A percentile compares a stretch with the other conserved stretches of the same genome.
These are phyloP conservation scores for Entomyzon cyanotis DNA, from an alignment of 2,113 vertebrate genomes.

Conservation along the genomic window DNA sequence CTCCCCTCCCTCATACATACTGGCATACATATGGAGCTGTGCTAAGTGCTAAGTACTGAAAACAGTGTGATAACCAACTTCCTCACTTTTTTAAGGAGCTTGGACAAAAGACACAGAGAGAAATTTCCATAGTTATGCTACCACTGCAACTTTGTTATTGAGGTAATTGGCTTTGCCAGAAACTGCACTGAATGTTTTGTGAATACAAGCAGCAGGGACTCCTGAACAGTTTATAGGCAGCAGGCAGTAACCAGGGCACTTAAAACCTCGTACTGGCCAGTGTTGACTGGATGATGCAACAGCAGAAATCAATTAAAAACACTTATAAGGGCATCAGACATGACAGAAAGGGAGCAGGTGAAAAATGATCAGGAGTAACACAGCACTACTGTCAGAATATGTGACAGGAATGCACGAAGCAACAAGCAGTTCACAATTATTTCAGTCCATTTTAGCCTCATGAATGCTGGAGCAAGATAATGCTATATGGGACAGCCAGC, in stretches of 20 bases:
- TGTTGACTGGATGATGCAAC: neutral
- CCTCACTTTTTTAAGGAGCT: neutral
- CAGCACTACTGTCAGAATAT: neutral
- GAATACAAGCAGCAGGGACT: slow-evolving; percentile 44
- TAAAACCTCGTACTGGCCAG: neutral
- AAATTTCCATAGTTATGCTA: neutral
- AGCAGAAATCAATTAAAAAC: slow-evolving; percentile 49
- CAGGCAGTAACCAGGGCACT: neutral
- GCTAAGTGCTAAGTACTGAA: neutral
- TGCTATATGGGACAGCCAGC: neutral
- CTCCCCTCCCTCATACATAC: neutral
- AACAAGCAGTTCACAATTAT: neutral
- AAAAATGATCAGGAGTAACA: neutral
- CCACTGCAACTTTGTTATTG: neutral
- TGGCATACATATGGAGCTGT: neutral
- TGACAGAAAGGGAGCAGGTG: neutral
- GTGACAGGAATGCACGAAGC: neutral
- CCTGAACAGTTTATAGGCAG: slow-evolving; percentile 9
- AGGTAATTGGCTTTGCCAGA: neutral
- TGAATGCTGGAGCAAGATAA: neutral
- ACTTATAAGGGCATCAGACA: slow-evolving; percentile 18
- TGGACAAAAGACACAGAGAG: neutral
- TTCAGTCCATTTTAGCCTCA: neutral
- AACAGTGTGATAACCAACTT: neutral
- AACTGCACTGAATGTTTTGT: neutral